phyloP scores from a whole-genome alignment of 2,888 invertebrate genomes.

The Ophion ventricosus region DNA sequence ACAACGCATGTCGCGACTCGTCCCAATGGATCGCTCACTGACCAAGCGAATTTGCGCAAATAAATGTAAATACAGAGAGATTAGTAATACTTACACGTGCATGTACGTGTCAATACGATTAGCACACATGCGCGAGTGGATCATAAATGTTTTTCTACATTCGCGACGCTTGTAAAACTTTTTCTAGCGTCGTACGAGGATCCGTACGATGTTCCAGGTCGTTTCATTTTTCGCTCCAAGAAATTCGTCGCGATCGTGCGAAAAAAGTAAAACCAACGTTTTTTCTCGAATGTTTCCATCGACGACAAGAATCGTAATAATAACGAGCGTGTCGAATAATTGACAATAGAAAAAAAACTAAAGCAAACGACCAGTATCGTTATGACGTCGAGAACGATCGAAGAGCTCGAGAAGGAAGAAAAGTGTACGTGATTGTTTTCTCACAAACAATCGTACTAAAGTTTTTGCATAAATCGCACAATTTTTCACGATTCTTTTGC shows the following conservation, averaged over 20 bases:
- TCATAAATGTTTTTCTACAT: neutral
- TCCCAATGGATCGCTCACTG: neutral
- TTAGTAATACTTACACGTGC: neutral
- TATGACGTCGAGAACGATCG: neutral
- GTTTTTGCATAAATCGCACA: neutral
- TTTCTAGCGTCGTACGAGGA: neutral
- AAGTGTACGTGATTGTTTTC: neutral
- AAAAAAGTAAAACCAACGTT: too few relatives aligned
- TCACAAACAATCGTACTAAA: neutral
- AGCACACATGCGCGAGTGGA: neutral
- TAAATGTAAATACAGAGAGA: neutral
- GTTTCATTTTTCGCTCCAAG: neutral
- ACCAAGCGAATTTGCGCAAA: neutral
- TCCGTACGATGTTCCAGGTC: neutral
- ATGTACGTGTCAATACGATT: neutral
- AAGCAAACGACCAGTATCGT: neutral
- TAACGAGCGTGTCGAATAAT: neutral
- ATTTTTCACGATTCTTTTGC: neutral
- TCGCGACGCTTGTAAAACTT: neutral
- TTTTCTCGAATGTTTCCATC: neutral
- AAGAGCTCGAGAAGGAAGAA: neutral
- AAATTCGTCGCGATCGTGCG: neutral
- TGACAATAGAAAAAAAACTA: neutral
- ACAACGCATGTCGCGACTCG: neutral
- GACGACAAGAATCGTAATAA: neutral